Evolutionary conservation across 2,797 vertebrate species (phyloP).

Genomic region (Chiroxiphia lanceolata): DNA sequence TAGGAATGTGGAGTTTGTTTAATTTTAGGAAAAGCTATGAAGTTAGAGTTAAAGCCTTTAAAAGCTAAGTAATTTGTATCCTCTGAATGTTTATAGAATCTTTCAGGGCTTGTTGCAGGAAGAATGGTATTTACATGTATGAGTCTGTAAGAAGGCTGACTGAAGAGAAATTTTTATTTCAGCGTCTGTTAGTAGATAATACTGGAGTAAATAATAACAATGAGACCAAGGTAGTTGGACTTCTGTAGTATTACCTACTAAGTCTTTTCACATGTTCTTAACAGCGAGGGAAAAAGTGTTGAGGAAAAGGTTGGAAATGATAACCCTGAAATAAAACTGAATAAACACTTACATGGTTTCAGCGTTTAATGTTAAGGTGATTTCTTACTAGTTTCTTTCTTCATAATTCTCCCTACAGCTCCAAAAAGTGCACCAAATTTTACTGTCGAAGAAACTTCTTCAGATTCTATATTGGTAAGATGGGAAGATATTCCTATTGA

Average conservation of each 20-base stretch:
- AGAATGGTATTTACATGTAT: neutral
- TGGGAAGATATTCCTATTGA: conserved; percentile 79
- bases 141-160: neutral
- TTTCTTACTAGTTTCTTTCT: neutral
- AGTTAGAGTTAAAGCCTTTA: neutral
- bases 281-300: neutral
- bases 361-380: neutral
- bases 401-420: conserved; percentile 44
- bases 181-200: neutral
- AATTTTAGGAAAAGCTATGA: neutral
- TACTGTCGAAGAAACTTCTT: conserved; percentile 76
- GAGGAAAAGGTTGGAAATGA: neutral
- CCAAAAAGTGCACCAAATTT: conserved; percentile 76
- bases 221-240: neutral
- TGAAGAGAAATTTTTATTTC: neutral
- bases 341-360: neutral
- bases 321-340: neutral
- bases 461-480: conserved; percentile 77
- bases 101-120: neutral
- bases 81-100: neutral
- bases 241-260: neutral
- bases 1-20: neutral
- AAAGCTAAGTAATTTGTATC: neutral
- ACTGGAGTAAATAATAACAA: neutral
- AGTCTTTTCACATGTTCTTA: neutral